A percentile compares a stretch with the other conserved stretches of the same genome.
Conservation (phyloP, 2,888 invertebrate genomes). For the Choreutis nemorana region DNA sequence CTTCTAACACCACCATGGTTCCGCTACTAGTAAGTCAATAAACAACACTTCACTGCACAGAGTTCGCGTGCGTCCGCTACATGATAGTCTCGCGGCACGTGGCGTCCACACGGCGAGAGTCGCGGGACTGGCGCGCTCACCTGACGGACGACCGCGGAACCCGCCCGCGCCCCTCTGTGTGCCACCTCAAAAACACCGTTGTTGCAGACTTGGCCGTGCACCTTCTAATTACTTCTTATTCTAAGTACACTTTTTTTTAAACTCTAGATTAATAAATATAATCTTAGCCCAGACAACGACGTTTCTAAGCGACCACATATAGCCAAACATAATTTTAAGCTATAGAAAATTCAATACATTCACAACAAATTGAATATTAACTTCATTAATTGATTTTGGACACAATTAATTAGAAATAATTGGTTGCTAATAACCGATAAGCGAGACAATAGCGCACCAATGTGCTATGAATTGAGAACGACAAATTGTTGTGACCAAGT, state of each 20-base stretch:
- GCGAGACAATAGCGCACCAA: constrained; percentile 20
- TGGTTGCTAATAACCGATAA: too few species aligned
- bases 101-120: constrained; percentile 42
- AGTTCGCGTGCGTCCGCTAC: constrained; percentile 35
- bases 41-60: constrained; percentile 35
- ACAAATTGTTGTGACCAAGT: constrained; percentile 22
- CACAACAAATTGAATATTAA: not conserved
- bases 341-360: not conserved
- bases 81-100: constrained; percentile 42
- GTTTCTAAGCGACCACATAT: too few species aligned
- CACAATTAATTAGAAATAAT: too few species aligned
- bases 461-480: constrained; percentile 19
- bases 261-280: too few species aligned
- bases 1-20: constrained; percentile 61
- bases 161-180: constrained; percentile 26
- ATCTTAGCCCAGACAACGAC: too few species aligned
- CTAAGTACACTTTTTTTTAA: too few species aligned
- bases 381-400: too few species aligned
- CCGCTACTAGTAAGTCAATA: constrained; percentile 23
- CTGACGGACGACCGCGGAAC: constrained; percentile 18
- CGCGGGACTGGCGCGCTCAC: constrained; percentile 53
- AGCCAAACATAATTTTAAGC: not conserved
- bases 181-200: constrained; percentile 56
- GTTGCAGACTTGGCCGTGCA: constrained; percentile 54
- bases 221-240: too few species aligned